phyloP scores from a whole-genome alignment of 2,113 vertebrate species.

The Trinectes maculatus region DNA sequence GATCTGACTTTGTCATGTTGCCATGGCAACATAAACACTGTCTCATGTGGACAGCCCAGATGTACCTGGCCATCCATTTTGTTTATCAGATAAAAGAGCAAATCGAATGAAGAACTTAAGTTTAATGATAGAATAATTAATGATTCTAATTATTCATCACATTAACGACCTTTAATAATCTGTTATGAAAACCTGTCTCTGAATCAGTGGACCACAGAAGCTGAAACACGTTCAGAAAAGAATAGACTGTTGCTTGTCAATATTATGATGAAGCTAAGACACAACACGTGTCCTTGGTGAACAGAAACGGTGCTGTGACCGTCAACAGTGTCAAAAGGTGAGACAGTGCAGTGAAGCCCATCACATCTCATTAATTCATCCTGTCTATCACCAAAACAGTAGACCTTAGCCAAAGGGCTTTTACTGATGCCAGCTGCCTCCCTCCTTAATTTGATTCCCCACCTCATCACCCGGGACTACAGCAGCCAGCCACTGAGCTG shows the following conservation, averaged over 20 bases:
- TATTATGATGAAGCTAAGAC: neutral
- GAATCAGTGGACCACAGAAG: too few relatives aligned
- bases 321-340: conserved; percentile 34
- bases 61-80: conserved; percentile 31
- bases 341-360: conserved; percentile 40
- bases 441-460: conserved; percentile 73
- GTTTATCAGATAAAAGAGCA: conserved; percentile 15
- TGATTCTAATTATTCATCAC: neutral
- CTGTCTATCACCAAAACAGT: conserved; percentile 63
- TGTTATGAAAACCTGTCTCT: neutral
- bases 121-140: neutral
- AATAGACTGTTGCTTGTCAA: neutral
- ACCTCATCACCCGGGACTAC: conserved; percentile 33
- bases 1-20: conserved; percentile 33
- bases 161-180: neutral
- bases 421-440: conserved; percentile 64
- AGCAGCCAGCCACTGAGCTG: conserved; percentile 33
- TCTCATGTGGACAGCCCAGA: conserved; percentile 21
- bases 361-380: conserved; percentile 67
- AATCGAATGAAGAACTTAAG: neutral
- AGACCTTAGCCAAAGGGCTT: conserved; percentile 56
- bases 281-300: conserved; percentile 25
- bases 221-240: neutral
- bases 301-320: conserved; percentile 19
- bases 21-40: conserved; percentile 28